These are phyloP conservation scores for Balanococcus diminutus DNA, from an alignment of 2,888 invertebrate genomes.

Conservation along the genomic window DNA sequence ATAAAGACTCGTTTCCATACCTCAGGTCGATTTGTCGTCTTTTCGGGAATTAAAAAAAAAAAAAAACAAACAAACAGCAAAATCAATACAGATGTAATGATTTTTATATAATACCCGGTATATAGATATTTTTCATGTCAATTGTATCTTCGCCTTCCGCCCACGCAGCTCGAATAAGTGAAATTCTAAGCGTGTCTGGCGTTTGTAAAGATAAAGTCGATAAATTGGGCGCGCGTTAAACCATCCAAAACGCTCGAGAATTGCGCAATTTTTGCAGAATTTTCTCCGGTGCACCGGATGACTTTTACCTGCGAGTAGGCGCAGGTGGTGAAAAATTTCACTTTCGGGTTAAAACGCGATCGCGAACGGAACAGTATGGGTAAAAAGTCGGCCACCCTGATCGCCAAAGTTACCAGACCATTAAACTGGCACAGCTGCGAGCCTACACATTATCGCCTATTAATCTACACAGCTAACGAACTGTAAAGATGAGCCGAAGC, in stretches of 20 bases:
- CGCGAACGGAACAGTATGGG: neutral
- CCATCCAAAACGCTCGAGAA: neutral
- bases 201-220: neutral
- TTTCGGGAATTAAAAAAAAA: neutral
- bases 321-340: constrained; percentile 15
- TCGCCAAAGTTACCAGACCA: constrained; percentile 31
- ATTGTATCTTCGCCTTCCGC: no score
- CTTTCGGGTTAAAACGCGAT: neutral
- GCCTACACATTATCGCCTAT: constrained; percentile 27
- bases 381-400: constrained; percentile 43
- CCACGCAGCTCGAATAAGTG: neutral
- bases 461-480: constrained; percentile 26
- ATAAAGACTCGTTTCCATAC: neutral
- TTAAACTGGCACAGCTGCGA: constrained; percentile 37
- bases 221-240: neutral
- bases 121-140: neutral
- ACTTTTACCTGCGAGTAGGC: neutral
- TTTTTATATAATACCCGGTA: neutral
- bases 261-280: neutral
- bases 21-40: neutral
- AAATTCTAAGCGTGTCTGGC: neutral
- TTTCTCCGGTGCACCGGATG: neutral
- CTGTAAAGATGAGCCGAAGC: constrained; percentile 28
- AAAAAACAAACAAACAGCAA: neutral
- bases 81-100: neutral